Conservation (phyloP, 2,797 vertebrate genomes). For the Champsocephalus esox region DNA sequence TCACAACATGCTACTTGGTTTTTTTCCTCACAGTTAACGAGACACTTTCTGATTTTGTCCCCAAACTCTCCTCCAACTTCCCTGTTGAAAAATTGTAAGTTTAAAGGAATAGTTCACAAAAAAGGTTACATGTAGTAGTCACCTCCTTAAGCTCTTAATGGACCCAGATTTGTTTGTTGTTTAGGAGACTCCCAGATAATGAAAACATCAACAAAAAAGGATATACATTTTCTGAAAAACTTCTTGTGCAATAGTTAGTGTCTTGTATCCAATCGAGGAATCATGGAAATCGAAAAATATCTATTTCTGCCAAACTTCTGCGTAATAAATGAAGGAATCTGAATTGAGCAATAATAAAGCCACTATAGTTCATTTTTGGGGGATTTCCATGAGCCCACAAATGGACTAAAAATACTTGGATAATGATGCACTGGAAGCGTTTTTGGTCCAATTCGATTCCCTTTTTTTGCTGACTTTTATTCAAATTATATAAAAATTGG, state of each 20-base stretch:
- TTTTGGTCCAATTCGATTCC: neutral
- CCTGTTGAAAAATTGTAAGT: neutral
- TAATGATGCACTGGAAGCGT: neutral
- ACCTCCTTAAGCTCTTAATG: neutral
- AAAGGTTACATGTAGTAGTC: neutral
- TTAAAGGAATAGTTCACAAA: neutral
- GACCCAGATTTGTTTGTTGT: neutral
- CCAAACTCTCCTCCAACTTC: neutral
- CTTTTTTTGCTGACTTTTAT: no score
- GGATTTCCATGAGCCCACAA: neutral
- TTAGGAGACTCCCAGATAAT: no score
- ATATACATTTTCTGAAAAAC: neutral
- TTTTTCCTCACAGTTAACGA: neutral
- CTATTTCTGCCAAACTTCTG: neutral
- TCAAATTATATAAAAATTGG: neutral
- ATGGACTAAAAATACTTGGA: neutral
- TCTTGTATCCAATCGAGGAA: neutral
- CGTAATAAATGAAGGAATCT: no score
- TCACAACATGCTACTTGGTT: neutral
- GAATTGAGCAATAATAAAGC: no score
- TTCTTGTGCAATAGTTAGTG: no score
- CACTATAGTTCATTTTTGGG: no score
- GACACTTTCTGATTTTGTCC: no score
- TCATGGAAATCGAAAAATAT: neutral
- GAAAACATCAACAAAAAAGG: no score